A percentile compares a stretch with the other conserved stretches of the same genome.
Conservation (phyloP, 2,888 invertebrate genomes). For the Lochmaea capreae region DNA sequence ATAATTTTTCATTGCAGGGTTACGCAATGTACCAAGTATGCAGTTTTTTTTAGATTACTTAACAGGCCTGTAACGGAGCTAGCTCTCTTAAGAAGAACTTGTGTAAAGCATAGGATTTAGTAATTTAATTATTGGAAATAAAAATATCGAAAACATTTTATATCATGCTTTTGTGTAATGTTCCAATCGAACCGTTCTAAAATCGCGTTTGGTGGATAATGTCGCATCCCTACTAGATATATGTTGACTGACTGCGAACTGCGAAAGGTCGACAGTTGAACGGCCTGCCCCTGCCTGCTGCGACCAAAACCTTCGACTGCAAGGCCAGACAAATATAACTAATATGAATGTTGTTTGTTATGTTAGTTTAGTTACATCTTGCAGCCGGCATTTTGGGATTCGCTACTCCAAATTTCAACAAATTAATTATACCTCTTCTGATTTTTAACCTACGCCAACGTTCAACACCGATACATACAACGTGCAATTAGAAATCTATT, state of each 20-base stretch:
- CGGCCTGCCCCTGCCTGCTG: slow-evolving; percentile 55
- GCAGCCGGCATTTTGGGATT: slow-evolving; percentile 40
- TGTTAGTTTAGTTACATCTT: slow-evolving; percentile 45
- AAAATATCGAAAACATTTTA: no score
- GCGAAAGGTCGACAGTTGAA: slow-evolving; percentile 57
- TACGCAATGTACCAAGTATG: no score
- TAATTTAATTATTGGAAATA: no score
- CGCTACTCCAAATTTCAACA: slow-evolving; percentile 18
- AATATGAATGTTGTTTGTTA: slow-evolving; percentile 48
- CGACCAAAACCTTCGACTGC: slow-evolving; percentile 60
- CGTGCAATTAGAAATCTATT: neutral
- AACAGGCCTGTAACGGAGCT: no score
- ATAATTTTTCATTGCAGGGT: no score
- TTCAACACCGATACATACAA: neutral
- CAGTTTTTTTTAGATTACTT: no score
- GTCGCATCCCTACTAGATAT: slow-evolving; percentile 39
- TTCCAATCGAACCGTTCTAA: slow-evolving; percentile 1
- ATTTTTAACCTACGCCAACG: slow-evolving; percentile 10
- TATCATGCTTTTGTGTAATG: neutral
- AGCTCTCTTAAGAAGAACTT: no score
- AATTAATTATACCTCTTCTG: neutral
- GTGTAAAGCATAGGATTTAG: no score
- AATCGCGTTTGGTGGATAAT: slow-evolving; percentile 5
- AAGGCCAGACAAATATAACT: slow-evolving; percentile 61
- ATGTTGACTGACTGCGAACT: slow-evolving; percentile 54